phyloP scores from a whole-genome alignment of 1,140 invertebrate species.

The Octopus bimaculoides region DNA sequence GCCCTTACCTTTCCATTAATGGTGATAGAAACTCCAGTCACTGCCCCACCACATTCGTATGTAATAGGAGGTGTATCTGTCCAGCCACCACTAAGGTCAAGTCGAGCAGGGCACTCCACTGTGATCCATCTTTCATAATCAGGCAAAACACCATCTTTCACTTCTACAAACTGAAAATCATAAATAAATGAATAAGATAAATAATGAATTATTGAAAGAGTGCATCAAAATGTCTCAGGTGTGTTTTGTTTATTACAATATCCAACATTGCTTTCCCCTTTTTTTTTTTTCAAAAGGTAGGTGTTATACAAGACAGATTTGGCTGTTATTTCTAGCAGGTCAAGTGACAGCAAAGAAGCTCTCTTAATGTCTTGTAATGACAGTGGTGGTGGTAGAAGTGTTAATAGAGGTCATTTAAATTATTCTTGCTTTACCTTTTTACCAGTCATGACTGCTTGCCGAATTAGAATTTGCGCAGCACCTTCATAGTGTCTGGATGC shows the following conservation, averaged over 20 bases:
- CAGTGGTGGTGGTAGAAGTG: too few relatives aligned
- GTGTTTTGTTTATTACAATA: background rate
- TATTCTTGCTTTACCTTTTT: slow-evolving; percentile 31
- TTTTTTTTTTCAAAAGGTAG: too few relatives aligned
- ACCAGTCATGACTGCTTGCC: slow-evolving; percentile 57
- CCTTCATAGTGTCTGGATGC: slow-evolving; percentile 63
- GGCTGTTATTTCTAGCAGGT: too few relatives aligned
- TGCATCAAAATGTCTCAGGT: background rate
- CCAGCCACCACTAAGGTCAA: slow-evolving; percentile 63
- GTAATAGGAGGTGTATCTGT: slow-evolving; percentile 64
- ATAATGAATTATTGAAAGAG: slow-evolving; percentile 17
- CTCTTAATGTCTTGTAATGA: too few relatives aligned
- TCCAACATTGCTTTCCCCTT: too few relatives aligned
- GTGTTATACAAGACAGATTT: too few relatives aligned
- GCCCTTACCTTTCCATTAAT: slow-evolving; percentile 52
- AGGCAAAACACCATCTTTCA: slow-evolving; percentile 25
- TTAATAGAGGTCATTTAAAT: background rate
- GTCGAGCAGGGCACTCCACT: slow-evolving; percentile 60
- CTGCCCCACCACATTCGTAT: slow-evolving; percentile 62
- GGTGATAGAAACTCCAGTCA: slow-evolving; percentile 57
- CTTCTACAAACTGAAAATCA: slow-evolving; percentile 35
- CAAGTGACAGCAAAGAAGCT: too few relatives aligned
- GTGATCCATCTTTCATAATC: slow-evolving; percentile 53
- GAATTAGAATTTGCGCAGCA: slow-evolving; percentile 60
- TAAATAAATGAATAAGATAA: slow-evolving; percentile 14